Conservation (phyloP, 2,797 vertebrate species). For the Tarsius wallacei region DNA sequence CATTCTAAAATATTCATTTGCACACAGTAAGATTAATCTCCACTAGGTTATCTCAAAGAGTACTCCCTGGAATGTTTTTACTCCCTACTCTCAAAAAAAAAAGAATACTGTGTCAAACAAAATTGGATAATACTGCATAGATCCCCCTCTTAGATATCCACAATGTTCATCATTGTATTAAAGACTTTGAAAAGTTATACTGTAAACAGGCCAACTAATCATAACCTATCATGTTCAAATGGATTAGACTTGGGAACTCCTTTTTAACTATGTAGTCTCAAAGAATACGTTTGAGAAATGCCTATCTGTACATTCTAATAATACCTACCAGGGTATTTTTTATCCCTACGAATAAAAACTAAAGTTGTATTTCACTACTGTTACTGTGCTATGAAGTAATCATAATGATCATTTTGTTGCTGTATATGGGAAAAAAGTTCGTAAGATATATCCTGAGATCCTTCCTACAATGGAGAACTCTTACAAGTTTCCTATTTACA, state of each 20-base stretch:
- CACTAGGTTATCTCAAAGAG: not conserved
- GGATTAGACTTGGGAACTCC: not conserved
- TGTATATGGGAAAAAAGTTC: not conserved
- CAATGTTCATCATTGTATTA: not conserved
- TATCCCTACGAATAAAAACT: not conserved
- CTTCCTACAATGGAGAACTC: constrained; percentile 24
- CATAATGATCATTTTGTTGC: not conserved
- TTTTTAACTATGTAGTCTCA: constrained; percentile 11
- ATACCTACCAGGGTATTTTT: not conserved
- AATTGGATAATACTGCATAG: not conserved
- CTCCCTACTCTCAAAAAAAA: not conserved
- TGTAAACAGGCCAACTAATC: constrained; percentile 46
- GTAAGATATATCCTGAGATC: not conserved
- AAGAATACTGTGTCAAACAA: not conserved
- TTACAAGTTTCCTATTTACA: constrained; percentile 35
- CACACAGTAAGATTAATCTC: not conserved
- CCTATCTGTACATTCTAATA: not conserved
- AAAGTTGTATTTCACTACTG: not conserved
- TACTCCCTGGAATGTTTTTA: not conserved
- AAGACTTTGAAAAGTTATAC: not conserved
- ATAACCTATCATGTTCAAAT: constrained; percentile 1
- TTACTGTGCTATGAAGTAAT: constrained; percentile 39
- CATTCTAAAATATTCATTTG: constrained; percentile 41
- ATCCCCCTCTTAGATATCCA: not conserved
- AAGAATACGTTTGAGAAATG: constrained; percentile 44